Conservation (phyloP, 1,140 invertebrate species). For the Lordiphosa clarofinis region DNA sequence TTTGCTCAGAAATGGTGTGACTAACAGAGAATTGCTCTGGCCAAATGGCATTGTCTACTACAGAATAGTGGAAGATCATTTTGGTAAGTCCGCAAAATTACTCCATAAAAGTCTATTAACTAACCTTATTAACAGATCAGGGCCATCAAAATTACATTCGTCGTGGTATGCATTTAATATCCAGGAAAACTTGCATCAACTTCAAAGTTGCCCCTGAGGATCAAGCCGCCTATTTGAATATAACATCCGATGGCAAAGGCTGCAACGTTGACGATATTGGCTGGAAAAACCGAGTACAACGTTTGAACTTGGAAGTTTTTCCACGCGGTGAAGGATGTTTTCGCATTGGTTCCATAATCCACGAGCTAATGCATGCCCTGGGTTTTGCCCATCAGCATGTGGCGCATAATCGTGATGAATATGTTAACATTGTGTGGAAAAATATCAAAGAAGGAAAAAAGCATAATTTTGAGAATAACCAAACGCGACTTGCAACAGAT, state of each 20-base stretch:
- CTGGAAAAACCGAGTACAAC: slow-evolving; percentile 79
- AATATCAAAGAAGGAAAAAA: slow-evolving; percentile 80
- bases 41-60: too few species aligned
- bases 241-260: slow-evolving; percentile 42
- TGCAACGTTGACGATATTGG: slow-evolving; percentile 80
- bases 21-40: too few species aligned
- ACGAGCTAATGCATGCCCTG: slow-evolving; percentile 84
- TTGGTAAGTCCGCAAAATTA: too few species aligned
- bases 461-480: slow-evolving; percentile 82
- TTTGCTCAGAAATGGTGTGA: too few species aligned
- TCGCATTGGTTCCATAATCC: slow-evolving; percentile 81
- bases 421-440: slow-evolving; percentile 81
- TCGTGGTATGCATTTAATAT: slow-evolving; percentile 10
- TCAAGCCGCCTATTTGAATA: slow-evolving; percentile 1
- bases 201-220: slow-evolving; percentile 6
- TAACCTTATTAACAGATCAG: slow-evolving; percentile 7
- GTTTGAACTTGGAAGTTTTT: slow-evolving; percentile 79
- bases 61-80: too few species aligned
- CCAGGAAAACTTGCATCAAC: slow-evolving; percentile 16
- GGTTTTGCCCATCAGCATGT: slow-evolving; percentile 84
- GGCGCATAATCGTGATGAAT: slow-evolving; percentile 82
- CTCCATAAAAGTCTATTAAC: too few species aligned
- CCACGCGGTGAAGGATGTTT: slow-evolving; percentile 80
- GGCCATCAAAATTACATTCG: slow-evolving; percentile 3
- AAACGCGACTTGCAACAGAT: slow-evolving; percentile 62